Percentiles rank a stretch among this genome's conserved stretches.
Conservation (phyloP, 1,140 invertebrate genomes). For the Thaumetopoea pityocampa region DNA sequence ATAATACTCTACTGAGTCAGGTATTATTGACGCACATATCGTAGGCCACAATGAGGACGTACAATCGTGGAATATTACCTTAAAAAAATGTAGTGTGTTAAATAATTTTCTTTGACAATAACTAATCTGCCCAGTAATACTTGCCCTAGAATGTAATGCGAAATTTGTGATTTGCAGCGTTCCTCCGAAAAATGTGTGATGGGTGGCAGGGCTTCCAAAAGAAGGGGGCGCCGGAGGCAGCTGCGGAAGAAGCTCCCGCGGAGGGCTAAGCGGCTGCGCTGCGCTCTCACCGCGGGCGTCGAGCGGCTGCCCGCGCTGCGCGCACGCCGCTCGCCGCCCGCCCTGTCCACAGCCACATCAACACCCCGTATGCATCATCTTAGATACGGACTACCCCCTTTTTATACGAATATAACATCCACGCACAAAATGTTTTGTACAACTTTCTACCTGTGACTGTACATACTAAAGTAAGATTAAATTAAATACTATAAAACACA, state of each 20-base stretch:
- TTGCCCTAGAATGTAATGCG: too few species aligned
- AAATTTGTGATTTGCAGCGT: slow-evolving; percentile 77
- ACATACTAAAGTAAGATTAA: slow-evolving; percentile 68
- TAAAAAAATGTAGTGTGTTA: too few species aligned
- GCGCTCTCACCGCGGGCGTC: slow-evolving; percentile 14
- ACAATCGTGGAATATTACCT: too few species aligned
- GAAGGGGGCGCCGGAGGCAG: slow-evolving; percentile 39
- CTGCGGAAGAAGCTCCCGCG: slow-evolving; percentile 57
- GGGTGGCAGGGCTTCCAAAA: slow-evolving; percentile 60
- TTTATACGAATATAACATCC: slow-evolving; percentile 61
- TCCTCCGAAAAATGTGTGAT: slow-evolving; percentile 83
- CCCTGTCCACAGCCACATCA: slow-evolving; percentile 22
- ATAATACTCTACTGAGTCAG: too few species aligned
- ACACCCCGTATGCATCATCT: slow-evolving; percentile 50
- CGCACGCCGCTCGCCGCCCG: slow-evolving; percentile 24
- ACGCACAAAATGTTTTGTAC: slow-evolving; percentile 51
- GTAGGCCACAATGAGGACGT: too few species aligned
- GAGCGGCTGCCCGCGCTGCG: slow-evolving; percentile 25
- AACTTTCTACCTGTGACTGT: slow-evolving; percentile 57
- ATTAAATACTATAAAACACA: slow-evolving; percentile 65
- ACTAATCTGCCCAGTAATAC: too few species aligned
- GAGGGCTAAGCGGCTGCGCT: slow-evolving; percentile 33
- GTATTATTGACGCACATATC: too few species aligned
- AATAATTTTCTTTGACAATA: too few species aligned
- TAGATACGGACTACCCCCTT: slow-evolving; percentile 56